phyloP scores from a whole-genome alignment of 2,797 vertebrate genomes.

The Novumbra hubbsi region DNA sequence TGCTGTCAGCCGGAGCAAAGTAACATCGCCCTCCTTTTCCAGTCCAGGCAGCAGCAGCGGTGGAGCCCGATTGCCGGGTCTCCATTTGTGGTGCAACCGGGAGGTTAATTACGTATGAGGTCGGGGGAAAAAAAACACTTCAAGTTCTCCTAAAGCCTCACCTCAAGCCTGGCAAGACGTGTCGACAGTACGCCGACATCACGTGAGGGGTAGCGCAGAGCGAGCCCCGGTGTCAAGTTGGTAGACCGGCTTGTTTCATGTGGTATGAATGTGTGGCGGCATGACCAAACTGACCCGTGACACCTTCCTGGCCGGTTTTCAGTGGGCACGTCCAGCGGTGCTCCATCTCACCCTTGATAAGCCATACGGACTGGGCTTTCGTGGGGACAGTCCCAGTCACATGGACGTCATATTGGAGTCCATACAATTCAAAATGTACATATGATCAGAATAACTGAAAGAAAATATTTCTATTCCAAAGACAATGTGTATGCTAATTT shows the following conservation, averaged over 20 bases:
- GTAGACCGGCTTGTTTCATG: constrained; percentile 35
- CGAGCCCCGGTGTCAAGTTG: constrained; percentile 19
- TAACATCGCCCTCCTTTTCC: constrained; percentile 38
- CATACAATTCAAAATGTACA: no score
- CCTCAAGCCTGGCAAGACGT: constrained; percentile 19
- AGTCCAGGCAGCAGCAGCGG: constrained; percentile 2
- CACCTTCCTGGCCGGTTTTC: constrained; percentile 14
- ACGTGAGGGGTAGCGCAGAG: neutral
- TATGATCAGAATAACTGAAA: constrained; percentile 7
- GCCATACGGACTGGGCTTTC: constrained; percentile 28
- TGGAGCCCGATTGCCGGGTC: constrained; percentile 27
- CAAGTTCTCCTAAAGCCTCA: constrained; percentile 18
- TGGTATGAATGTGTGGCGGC: constrained; percentile 22
- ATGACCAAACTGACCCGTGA: constrained; percentile 23
- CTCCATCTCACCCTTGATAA: constrained; percentile 27
- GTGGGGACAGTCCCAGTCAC: constrained; percentile 13
- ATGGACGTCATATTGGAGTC: constrained; percentile 26
- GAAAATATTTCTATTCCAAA: neutral
- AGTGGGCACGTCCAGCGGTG: constrained; percentile 38
- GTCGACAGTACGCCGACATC: constrained; percentile 2
- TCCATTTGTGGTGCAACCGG: neutral
- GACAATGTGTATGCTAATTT: no score
- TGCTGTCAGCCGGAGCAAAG: constrained; percentile 72
- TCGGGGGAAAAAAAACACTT: constrained; percentile 5
- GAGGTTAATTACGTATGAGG: constrained; percentile 16